Evolutionary conservation across 2,797 vertebrate genomes (phyloP).

Genomic region (Craterocephalus amniculus): DNA sequence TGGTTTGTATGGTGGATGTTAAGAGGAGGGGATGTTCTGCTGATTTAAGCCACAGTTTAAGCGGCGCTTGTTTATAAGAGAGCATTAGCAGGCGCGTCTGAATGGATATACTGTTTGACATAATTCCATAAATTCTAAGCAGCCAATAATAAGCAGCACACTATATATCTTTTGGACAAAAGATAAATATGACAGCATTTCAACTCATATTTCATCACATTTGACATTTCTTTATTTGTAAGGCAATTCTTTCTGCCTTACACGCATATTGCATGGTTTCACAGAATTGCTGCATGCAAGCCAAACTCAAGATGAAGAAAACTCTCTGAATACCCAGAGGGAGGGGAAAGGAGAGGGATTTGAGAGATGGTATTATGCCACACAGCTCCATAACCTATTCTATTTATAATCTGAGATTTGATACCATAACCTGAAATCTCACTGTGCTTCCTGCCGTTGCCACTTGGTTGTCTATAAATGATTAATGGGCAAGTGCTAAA

Average conservation of each 20-base stretch:
- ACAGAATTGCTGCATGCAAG: slow-evolving; percentile 14
- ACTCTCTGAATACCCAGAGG: slow-evolving; percentile 25
- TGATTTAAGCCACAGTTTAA: slow-evolving; percentile 19
- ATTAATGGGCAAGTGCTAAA: slow-evolving; percentile 86
- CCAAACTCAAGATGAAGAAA: slow-evolving; percentile 24
- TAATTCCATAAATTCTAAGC: neutral
- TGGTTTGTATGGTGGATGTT: slow-evolving; percentile 12
- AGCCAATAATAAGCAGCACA: neutral
- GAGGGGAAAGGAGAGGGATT: slow-evolving; percentile 32
- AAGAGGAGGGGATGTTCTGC: slow-evolving; percentile 22
- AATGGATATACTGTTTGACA: neutral
- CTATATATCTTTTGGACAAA: neutral
- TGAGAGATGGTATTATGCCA: slow-evolving; percentile 68
- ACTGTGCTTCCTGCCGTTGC: slow-evolving; percentile 77
- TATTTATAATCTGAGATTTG: slow-evolving; percentile 86
- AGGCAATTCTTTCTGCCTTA: neutral
- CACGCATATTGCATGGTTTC: neutral
- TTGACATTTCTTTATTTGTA: slow-evolving; percentile 9
- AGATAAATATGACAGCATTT: neutral
- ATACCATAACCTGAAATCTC: slow-evolving; percentile 83
- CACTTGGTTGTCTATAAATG: slow-evolving; percentile 82
- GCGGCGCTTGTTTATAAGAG: slow-evolving; percentile 9
- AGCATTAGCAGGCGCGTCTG: neutral
- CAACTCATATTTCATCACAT: neutral
- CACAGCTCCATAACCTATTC: slow-evolving; percentile 72